Base-by-base conservation (phyloP, 2,797 vertebrate species). In the Picus viridis region DNA sequence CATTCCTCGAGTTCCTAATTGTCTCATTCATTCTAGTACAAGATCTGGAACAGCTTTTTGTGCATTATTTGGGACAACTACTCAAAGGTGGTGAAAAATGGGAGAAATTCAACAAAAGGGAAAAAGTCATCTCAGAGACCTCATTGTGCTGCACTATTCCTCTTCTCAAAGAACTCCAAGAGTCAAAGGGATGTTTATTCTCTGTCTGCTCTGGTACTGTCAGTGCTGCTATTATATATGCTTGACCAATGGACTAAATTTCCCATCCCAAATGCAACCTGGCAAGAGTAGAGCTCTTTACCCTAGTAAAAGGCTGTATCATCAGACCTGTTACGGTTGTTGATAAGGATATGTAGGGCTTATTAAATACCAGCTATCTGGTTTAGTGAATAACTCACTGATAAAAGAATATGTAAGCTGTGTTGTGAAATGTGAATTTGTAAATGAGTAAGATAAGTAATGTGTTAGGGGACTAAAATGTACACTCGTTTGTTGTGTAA, bases 1-100 rank as follows among this genome's bases (percentile, higher is more conserved):
- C 85, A 47, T 93, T 95, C 90, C 86, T 93, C 10, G 6, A 90
- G 83, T 87, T 95, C 65, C n/a, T 91, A 80, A 81, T 90, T 90
- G 83, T 43, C 65, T 69, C 7, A 4, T 43, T 93, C 56, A 57
- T 85, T 89, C 61, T 36, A 56, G 14, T 39, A 58, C 6, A 62
- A 75, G 39, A 32, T 68, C 58, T 74, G 65, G 34, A 92, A 69
- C 4, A 85, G 63, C 9, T 83, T 88, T 34, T 70, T 71, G 8
- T 79, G 4, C 15, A 6, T 77, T 78, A 67, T 84, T 71, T 86
- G 32, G 30, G 24, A 73, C n/a, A 76, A 32, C 11, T 63, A 47
- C 76, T 83, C 67, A 81, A 72, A 92, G 9, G 34, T 51, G 17
- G 24, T 58, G 18, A 59, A 89, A 90, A 89, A 56, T 27, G 4